Evolutionary conservation across 2,113 vertebrate genomes (phyloP).

Genomic region (Oncorhynchus tshawytscha): DNA sequence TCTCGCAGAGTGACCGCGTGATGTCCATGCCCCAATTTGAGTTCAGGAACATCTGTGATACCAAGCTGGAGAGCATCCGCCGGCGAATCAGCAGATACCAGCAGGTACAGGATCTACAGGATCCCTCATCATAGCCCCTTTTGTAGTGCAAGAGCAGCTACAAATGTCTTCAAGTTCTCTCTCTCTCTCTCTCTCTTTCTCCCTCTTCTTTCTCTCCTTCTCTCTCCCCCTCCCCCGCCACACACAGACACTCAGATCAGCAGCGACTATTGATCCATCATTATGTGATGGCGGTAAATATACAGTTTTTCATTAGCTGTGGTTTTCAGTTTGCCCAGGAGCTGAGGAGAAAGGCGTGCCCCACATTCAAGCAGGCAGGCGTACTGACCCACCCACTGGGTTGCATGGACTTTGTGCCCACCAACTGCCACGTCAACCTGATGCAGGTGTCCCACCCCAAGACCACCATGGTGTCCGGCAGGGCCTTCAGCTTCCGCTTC

Average conservation of each 20-base stretch:
- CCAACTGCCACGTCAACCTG: slow-evolving; percentile 93
- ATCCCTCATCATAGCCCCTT: not conserved
- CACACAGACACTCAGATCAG: not conserved
- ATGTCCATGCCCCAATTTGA: slow-evolving; percentile 92
- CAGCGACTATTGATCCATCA: not conserved
- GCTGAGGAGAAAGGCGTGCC: slow-evolving; percentile 86
- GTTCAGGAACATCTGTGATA: slow-evolving; percentile 91
- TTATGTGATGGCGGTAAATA: not conserved
- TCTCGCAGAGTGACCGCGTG: slow-evolving; percentile 82
- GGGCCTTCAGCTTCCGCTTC: slow-evolving; percentile 96
- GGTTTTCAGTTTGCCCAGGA: slow-evolving; percentile 84
- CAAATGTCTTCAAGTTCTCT: too few species aligned
- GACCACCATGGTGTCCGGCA: slow-evolving; percentile 83
- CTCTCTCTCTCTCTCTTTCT: too few species aligned
- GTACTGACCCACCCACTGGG: slow-evolving; percentile 76
- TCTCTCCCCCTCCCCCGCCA: too few species aligned
- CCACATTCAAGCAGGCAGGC: slow-evolving; percentile 85
- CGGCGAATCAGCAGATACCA: slow-evolving; percentile 82
- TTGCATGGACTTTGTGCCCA: slow-evolving; percentile 95
- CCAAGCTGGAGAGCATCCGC: slow-evolving; percentile 87
- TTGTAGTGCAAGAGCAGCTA: not conserved
- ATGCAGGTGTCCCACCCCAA: slow-evolving; percentile 98
- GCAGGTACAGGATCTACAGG: slow-evolving; percentile 71
- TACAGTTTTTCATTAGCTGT: not conserved
- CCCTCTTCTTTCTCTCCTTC: too few species aligned